These are phyloP conservation scores for Strigamia maritima DNA, from an alignment of 2,888 invertebrate species.

Conservation along the genomic window DNA sequence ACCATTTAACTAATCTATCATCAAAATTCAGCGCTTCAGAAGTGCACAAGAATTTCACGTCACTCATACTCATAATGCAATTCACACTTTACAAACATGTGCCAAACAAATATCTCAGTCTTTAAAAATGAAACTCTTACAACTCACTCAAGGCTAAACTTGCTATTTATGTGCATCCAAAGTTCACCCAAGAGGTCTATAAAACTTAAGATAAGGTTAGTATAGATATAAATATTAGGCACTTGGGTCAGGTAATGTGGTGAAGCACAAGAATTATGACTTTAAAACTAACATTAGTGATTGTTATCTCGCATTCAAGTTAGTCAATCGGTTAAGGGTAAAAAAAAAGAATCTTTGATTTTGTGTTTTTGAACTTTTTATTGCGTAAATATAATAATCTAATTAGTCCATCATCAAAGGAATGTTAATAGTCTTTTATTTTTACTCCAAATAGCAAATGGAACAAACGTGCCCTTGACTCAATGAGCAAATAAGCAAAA, in stretches of 20 bases:
- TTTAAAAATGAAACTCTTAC: conserved; percentile 5
- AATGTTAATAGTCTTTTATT: conserved; percentile 22
- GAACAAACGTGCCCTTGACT: conserved; percentile 3
- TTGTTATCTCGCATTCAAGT: background rate
- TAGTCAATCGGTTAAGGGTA: too few relatives aligned
- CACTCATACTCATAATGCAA: conserved; percentile 1
- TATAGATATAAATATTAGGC: conserved; percentile 8
- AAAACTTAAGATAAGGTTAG: conserved; percentile 17
- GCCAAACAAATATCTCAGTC: conserved; percentile 1
- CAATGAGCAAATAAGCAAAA: background rate
- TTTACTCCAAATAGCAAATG: background rate
- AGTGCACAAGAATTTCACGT: background rate
- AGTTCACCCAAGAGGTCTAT: conserved; percentile 20
- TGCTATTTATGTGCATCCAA: conserved; percentile 2
- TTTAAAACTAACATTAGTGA: background rate
- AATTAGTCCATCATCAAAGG: conserved; percentile 4
- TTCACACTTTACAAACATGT: background rate
- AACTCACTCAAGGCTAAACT: conserved; percentile 16
- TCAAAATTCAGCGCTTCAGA: background rate
- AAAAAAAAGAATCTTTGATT: too few relatives aligned
- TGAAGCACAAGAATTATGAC: background rate
- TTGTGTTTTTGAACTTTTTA: too few relatives aligned
- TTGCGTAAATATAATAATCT: background rate
- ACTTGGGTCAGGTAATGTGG: background rate
- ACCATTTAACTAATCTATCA: background rate